Conservation (phyloP, 2,888 invertebrate species). For the Folsomia manolachei region DNA sequence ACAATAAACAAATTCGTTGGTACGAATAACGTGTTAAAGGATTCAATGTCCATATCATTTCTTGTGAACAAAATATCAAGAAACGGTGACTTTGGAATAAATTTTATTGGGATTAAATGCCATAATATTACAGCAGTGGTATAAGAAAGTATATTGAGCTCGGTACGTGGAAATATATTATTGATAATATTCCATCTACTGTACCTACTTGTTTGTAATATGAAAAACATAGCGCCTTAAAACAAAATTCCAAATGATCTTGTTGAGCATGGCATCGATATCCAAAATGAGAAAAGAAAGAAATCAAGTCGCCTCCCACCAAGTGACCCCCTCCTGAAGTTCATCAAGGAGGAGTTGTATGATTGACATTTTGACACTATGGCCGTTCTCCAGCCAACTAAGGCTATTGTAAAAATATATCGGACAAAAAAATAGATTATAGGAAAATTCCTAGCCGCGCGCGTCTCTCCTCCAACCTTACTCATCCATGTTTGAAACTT, state of each 20-base stretch:
- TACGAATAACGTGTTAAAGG: no score
- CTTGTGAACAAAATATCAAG: no score
- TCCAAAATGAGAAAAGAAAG: neutral
- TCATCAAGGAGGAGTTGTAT: conserved; percentile 50
- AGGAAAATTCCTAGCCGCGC: neutral
- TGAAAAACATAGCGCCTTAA: neutral
- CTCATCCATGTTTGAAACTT: neutral
- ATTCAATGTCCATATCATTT: no score
- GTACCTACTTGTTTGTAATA: no score
- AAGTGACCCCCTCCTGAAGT: conserved; percentile 51
- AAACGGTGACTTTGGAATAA: no score
- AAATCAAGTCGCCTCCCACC: conserved; percentile 48
- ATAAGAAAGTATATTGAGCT: no score
- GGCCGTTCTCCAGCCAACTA: conserved; percentile 22
- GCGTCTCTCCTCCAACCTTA: no score
- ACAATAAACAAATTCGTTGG: no score
- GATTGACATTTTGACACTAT: conserved; percentile 51
- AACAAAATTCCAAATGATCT: neutral
- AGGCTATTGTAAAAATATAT: neutral
- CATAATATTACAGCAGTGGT: no score
- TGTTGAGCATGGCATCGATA: neutral
- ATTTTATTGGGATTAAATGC: no score
- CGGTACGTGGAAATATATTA: no score
- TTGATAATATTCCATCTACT: no score
- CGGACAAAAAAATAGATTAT: neutral